A percentile compares a stretch with the other conserved stretches of the same genome.
These are phyloP conservation scores for Sturnus vulgaris DNA, from an alignment of 2,113 vertebrate species.

Conservation along the genomic window DNA sequence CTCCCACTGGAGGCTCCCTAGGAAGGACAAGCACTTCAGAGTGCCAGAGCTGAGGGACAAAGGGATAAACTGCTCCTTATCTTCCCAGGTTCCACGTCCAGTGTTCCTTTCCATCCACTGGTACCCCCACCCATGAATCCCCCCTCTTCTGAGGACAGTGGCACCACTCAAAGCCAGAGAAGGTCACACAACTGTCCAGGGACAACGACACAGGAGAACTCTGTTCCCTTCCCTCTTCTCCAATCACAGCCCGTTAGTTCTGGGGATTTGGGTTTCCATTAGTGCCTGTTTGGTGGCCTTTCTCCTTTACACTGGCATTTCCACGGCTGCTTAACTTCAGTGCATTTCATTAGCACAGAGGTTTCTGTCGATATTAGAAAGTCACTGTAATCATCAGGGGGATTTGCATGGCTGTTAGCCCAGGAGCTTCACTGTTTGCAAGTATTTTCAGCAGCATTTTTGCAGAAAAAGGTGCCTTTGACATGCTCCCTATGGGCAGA, in stretches of 20 bases:
- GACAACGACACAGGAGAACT: not conserved
- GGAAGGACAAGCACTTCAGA: not conserved
- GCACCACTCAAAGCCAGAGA: not conserved
- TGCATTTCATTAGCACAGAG: slow-evolving; percentile 52
- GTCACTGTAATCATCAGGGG: slow-evolving; percentile 51
- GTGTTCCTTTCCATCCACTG: not conserved
- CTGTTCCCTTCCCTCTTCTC: not conserved
- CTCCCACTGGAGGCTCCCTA: not conserved
- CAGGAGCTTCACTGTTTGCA: not conserved
- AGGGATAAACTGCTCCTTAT: not conserved
- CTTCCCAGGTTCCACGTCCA: not conserved
- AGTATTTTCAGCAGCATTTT: not conserved
- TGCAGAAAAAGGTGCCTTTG: not conserved
- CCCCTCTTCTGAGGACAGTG: not conserved
- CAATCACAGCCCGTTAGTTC: slow-evolving; percentile 26
- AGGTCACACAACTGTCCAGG: not conserved
- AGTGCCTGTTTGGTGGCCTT: slow-evolving; percentile 51
- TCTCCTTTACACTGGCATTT: slow-evolving; percentile 59
- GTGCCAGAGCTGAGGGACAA: not conserved
- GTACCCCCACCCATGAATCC: not conserved
- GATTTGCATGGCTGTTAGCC: slow-evolving; percentile 41
- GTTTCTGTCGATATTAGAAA: slow-evolving; percentile 51
- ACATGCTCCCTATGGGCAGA: not conserved
- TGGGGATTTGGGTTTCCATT: slow-evolving; percentile 66
- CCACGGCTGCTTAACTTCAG: slow-evolving; percentile 60